Evolutionary conservation across 1,140 invertebrate species (phyloP).

Genomic region (Physella acuta): DNA sequence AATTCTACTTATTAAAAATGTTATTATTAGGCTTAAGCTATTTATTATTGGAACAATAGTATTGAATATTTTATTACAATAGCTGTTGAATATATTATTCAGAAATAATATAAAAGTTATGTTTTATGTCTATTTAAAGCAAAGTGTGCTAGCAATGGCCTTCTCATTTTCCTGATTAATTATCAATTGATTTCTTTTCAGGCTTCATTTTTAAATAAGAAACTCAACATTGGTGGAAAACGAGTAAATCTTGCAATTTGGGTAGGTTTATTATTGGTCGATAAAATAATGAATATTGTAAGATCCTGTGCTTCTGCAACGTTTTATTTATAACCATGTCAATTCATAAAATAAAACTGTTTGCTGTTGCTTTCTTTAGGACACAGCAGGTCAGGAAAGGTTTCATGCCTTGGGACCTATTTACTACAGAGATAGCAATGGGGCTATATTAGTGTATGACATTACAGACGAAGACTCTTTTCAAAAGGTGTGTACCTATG

Average conservation of each 20-base stretch:
- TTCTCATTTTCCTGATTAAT: background rate
- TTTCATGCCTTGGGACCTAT: constrained; percentile 93
- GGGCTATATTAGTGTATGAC: constrained; percentile 97
- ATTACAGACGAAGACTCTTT: constrained; percentile 98
- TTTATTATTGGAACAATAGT: too few relatives aligned
- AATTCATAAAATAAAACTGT: too few relatives aligned
- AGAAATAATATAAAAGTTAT: too few relatives aligned
- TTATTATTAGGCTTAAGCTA: too few relatives aligned
- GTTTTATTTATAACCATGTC: too few relatives aligned
- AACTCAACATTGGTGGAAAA: constrained; percentile 85
- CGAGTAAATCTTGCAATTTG: constrained; percentile 92
- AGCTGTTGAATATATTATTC: too few relatives aligned
- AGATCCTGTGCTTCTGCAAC: background rate
- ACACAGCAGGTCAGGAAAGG: constrained; percentile 92
- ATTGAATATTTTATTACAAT: too few relatives aligned
- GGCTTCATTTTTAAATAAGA: constrained; percentile 97
- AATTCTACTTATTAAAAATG: too few relatives aligned
- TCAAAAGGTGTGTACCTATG: constrained; percentile 70
- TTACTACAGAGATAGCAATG: constrained; percentile 96
- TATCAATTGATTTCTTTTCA: constrained; percentile 61
- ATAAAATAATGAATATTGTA: background rate
- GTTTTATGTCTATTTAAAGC: too few relatives aligned
- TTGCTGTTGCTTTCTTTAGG: constrained; percentile 66
- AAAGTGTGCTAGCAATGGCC: too few relatives aligned
- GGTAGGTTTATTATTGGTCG: constrained; percentile 57